A percentile compares a stretch with the other conserved stretches of the same genome.
These are phyloP conservation scores for Bursaphelenchus okinawaensis DNA, from an alignment of 2,888 invertebrate genomes.

Conservation along the genomic window DNA sequence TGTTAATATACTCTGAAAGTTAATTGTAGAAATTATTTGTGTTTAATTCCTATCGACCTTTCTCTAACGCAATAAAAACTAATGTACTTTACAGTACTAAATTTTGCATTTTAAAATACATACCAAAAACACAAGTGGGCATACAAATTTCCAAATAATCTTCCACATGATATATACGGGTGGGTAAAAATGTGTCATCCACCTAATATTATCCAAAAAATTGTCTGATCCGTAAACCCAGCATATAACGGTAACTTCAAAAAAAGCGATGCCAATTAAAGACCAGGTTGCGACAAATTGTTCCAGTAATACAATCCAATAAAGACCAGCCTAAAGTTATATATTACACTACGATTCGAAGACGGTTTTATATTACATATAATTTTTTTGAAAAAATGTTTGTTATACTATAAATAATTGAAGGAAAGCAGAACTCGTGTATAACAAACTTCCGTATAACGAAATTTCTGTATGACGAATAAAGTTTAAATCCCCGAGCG, in stretches of 20 bases:
- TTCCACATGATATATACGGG: slow-evolving; percentile 69
- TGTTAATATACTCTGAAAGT: slow-evolving; percentile 68
- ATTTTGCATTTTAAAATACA: slow-evolving; percentile 59
- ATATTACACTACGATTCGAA: too few relatives aligned
- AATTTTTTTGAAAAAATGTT: slow-evolving; percentile 17
- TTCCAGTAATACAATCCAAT: slow-evolving; percentile 62
- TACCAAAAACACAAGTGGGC: slow-evolving; percentile 71
- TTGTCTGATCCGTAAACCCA: slow-evolving; percentile 62
- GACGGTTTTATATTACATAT: background rate
- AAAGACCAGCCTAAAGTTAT: slow-evolving; percentile 59
- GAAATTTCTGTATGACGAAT: too few relatives aligned
- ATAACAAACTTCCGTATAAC: too few relatives aligned
- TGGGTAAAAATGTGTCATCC: slow-evolving; percentile 66
- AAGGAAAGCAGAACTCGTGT: too few relatives aligned
- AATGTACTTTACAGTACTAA: background rate
- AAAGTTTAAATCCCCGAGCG: too few relatives aligned
- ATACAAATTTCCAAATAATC: slow-evolving; percentile 69
- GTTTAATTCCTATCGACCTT: too few relatives aligned
- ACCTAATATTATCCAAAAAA: slow-evolving; percentile 36
- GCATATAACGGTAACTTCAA: slow-evolving; percentile 62
- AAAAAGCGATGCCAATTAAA: slow-evolving; percentile 64
- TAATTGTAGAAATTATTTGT: background rate
- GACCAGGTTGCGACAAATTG: slow-evolving; percentile 63
- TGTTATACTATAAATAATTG: too few relatives aligned
- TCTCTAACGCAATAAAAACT: too few relatives aligned